phyloP scores from a whole-genome alignment of 2,888 invertebrate species.

The Taenaris catops region DNA sequence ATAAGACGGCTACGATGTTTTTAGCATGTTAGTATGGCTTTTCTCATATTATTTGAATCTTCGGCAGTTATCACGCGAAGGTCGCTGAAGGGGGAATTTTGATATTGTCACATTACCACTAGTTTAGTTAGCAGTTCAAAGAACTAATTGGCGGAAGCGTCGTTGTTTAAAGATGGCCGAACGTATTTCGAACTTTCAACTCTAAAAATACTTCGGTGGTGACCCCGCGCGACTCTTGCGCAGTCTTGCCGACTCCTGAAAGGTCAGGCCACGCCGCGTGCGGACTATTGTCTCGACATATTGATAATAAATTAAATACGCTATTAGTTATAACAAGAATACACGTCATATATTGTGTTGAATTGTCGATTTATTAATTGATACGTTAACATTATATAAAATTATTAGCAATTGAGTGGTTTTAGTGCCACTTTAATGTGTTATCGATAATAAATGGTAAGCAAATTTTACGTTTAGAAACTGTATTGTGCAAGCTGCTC shows the following conservation, averaged over 20 bases:
- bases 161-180: conserved; percentile 35
- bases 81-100: too few relatives aligned
- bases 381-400: background rate
- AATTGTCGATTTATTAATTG: background rate
- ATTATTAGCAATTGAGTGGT: background rate
- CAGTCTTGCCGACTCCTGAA: conserved; percentile 71
- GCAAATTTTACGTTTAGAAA: too few relatives aligned
- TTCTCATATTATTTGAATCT: too few relatives aligned
- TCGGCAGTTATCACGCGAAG: too few relatives aligned
- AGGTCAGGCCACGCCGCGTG: conserved; percentile 67
- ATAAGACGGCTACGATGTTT: too few relatives aligned
- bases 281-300: conserved; percentile 27
- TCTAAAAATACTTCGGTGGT: conserved; percentile 76
- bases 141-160: conserved; percentile 36
- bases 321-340: conserved; percentile 1
- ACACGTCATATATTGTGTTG: background rate
- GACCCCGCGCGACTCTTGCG: conserved; percentile 72
- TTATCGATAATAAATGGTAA: too few relatives aligned
- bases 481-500: too few relatives aligned
- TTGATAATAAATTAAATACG: conserved; percentile 22
- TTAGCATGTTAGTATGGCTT: too few relatives aligned
- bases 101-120: too few relatives aligned
- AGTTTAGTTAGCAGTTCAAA: too few relatives aligned
- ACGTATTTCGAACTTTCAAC: conserved; percentile 80
- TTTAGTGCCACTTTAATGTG: background rate